Evolutionary conservation across 2,888 invertebrate genomes (phyloP).

Genomic region (Panzeria rudis): DNA sequence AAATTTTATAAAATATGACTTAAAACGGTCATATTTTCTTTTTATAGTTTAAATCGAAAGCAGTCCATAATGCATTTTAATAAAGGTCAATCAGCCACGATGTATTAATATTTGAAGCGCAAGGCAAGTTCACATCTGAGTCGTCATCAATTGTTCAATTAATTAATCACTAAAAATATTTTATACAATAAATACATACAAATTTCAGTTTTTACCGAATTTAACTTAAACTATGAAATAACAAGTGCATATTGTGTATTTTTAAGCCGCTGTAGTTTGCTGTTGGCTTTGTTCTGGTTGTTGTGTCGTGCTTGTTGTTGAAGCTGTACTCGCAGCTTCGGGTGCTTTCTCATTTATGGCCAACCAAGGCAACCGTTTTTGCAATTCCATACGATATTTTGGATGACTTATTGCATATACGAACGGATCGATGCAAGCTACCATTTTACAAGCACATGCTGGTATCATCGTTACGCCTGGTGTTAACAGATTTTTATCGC

Average conservation of each 20-base stretch:
- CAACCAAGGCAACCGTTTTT: constrained; percentile 90
- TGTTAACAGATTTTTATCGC: constrained; percentile 88
- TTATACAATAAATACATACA: neutral
- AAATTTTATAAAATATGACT: constrained; percentile 38
- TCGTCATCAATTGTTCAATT: constrained; percentile 36
- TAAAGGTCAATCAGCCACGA: constrained; percentile 37
- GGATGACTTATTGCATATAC: constrained; percentile 96
- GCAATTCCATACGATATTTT: constrained; percentile 91
- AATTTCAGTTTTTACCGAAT: neutral
- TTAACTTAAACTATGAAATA: too few species aligned
- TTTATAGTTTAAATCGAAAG: constrained; percentile 25
- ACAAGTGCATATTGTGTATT: neutral
- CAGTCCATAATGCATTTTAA: constrained; percentile 16
- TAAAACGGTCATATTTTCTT: constrained; percentile 52
- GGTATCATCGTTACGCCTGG: constrained; percentile 93
- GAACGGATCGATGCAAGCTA: constrained; percentile 96
- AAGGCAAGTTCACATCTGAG: neutral
- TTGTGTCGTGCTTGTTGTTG: constrained; percentile 77
- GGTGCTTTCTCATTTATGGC: constrained; percentile 87
- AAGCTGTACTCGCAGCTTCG: constrained; percentile 85
- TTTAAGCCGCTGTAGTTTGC: constrained; percentile 80
- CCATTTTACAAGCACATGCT: constrained; percentile 93
- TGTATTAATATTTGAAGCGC: constrained; percentile 6
- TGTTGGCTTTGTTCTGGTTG: constrained; percentile 74
- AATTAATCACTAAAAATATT: neutral